Conservation (phyloP, 64 coral and sea anemone species). For the Pachyseris speciosa region DNA sequence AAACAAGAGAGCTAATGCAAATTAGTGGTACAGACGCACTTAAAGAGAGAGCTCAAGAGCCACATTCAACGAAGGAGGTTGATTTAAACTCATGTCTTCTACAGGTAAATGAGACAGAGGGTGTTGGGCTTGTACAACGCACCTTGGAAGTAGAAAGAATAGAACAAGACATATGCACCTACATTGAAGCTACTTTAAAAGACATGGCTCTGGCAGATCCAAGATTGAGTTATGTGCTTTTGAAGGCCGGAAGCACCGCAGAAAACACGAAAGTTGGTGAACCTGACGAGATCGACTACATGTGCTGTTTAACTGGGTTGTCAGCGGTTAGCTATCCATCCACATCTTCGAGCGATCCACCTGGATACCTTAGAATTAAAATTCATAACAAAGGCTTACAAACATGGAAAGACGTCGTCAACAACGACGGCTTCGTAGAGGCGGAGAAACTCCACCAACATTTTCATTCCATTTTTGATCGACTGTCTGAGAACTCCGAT, state of each 20-base stretch:
- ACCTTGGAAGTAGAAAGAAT: conserved; percentile 49
- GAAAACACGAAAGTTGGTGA: conserved; percentile 73
- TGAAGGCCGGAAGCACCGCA: conserved; percentile 55
- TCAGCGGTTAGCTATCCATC: conserved; percentile 30
- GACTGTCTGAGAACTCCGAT: conserved; percentile 60
- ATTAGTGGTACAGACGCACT: not conserved
- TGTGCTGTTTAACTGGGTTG: conserved; percentile 51
- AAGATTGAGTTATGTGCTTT: conserved; percentile 15
- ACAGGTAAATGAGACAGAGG: conserved; percentile 38
- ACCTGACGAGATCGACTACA: conserved; percentile 62
- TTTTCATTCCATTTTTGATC: conserved; percentile 64
- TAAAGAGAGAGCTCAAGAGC: not conserved
- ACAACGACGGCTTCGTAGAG: conserved; percentile 48
- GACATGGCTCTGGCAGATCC: conserved; percentile 5
- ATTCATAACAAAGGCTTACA: not conserved
- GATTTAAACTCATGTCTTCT: conserved; percentile 27
- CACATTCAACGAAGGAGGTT: not conserved
- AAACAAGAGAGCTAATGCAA: not conserved
- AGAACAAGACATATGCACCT: conserved; percentile 41
- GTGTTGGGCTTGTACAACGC: conserved; percentile 45
- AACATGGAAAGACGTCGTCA: conserved; percentile 30
- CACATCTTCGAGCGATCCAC: not conserved
- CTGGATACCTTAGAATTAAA: conserved; percentile 52
- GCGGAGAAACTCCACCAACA: conserved; percentile 50
- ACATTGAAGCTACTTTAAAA: conserved; percentile 50